Evolutionary conservation across 2,888 invertebrate genomes (phyloP), one percentile per base, ranked within the genome.

Genomic region (Andricus curvator): DNA sequence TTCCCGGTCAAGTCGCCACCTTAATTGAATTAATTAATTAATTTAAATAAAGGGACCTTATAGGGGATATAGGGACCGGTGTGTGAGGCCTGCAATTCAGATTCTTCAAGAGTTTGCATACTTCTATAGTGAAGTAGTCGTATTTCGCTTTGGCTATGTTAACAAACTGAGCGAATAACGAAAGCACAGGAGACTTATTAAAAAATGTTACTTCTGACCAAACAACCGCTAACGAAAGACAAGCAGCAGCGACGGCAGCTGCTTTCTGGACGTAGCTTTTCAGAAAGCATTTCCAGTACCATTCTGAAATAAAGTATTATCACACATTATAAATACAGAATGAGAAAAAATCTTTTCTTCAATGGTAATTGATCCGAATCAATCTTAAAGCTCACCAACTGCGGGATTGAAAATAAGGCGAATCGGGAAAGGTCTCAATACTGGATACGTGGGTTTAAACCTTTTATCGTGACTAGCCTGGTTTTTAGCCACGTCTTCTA

Each of bases 141-240:
- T 98, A 97, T 85, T 95, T 95, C 20, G 93, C 93, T 89, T 95
- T 96, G 20, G 98, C 97, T 62, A 96, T 94, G 88, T 97, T 96
- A 37, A 99, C 96, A 88, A 99, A 96, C 84, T 97, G 95, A n/a
- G 99, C 99, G 93, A 99, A 99, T 85, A 99, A 95, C 1, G 99
- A 99, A 4, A 99, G 94, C 33, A 98, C 98, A 0, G 99, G 99
- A 37, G 95, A 93, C 88, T 97, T 96, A 90, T 97, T 97, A 94
- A 99, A 99, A 94, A 99, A 99, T 1, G 99, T 98, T 89, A 99
- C 96, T 94, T 99, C 99, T 0, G 99, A 99, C 99, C 99, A 99
- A n/a, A 99, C 98, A 51, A 99, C 98, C 90, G 97, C 96, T 37
- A 97, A 93, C 0, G 99, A 99, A 93, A 99, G 94, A 64, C 96